Evolutionary conservation across 2,113 vertebrate species (phyloP).

Genomic region (Falcunculus frontatus): DNA sequence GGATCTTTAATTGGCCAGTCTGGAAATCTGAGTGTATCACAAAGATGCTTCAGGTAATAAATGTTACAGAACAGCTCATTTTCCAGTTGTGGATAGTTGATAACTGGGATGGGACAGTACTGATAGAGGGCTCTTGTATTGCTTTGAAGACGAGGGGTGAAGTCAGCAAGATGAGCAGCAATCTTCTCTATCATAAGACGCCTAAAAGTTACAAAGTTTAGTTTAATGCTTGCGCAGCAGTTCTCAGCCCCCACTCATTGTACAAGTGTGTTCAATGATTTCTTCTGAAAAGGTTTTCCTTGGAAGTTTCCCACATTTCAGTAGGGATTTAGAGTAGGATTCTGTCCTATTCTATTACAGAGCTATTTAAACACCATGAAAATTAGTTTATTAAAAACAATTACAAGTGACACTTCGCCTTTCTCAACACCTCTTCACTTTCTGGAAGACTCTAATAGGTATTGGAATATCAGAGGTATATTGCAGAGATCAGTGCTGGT

Average conservation of each 20-base stretch:
- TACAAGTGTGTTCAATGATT: neutral
- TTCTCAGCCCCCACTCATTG: neutral
- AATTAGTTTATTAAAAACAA: neutral
- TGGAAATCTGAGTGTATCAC: constrained; percentile 89
- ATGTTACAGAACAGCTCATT: constrained; percentile 98
- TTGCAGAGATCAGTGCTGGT: neutral
- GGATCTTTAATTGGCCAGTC: constrained; percentile 96
- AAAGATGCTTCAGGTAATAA: constrained; percentile 98
- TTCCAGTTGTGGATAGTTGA: constrained; percentile 96
- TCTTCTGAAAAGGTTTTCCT: neutral
- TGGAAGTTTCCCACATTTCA: neutral
- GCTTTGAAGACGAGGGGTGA: constrained; percentile 95
- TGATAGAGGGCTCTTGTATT: constrained; percentile 98
- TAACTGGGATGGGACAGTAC: constrained; percentile 93
- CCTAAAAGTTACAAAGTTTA: constrained; percentile 67
- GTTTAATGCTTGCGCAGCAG: neutral
- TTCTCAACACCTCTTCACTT: neutral
- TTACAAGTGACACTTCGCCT: neutral
- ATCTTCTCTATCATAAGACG: constrained; percentile 99
- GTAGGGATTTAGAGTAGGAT: neutral
- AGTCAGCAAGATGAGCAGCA: constrained; percentile 94
- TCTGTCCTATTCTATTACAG: neutral
- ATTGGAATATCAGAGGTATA: neutral
- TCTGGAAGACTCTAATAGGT: neutral
- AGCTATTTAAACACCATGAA: neutral